Conservation (phyloP, 2,113 vertebrate genomes). For the Thalassarche chlororhynchos region DNA sequence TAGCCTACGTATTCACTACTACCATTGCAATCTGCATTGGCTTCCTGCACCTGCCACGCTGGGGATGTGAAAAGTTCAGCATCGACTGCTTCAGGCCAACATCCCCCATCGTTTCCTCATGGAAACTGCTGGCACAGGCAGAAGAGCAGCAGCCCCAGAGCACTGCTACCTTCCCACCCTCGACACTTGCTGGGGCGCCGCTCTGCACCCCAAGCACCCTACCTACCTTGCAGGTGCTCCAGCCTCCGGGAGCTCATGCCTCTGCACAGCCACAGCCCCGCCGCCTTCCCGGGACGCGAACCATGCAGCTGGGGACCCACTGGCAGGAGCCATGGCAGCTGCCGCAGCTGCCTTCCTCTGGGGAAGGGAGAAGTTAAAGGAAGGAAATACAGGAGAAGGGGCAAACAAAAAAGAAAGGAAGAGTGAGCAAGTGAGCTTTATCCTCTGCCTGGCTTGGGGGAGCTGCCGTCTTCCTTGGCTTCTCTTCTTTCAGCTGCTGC, state of each 20-base stretch:
- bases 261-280: rapidly evolving
- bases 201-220: background rate
- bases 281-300: background rate
- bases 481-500: background rate
- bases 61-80: background rate
- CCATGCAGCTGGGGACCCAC: rapidly evolving
- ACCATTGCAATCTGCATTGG: background rate
- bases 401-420: background rate
- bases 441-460: background rate
- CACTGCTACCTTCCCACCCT: background rate
- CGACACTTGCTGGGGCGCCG: rapidly evolving
- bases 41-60: background rate
- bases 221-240: background rate
- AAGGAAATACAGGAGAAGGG: background rate
- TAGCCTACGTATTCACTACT: background rate
- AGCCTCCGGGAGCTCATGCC: background rate
- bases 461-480: background rate
- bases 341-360: background rate
- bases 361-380: background rate
- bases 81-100: rapidly evolving
- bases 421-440: background rate
- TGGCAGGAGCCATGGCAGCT: background rate
- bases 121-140: background rate
- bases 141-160: background rate
- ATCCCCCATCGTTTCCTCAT: background rate